Evolutionary conservation across 2,888 invertebrate species (phyloP), one percentile per base, ranked within the genome.

Genomic region (Ephialtes manifestator): DNA sequence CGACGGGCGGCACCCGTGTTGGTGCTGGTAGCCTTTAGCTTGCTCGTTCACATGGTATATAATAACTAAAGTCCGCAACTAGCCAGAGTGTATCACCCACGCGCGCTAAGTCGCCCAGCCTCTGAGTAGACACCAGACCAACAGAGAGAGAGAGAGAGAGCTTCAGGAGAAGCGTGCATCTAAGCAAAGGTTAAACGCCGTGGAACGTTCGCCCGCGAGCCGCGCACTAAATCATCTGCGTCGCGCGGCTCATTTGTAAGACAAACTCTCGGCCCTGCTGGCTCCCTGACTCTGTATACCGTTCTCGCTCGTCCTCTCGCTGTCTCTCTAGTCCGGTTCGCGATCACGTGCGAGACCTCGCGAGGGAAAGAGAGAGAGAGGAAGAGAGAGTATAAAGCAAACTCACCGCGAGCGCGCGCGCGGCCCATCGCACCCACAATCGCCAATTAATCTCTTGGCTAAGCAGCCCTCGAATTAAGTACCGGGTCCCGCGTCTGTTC

Each of bases 181-280:
- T 84, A 88, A 85, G 89, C 86, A 90, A 90, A 91, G 92, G 91
- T 91, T 90, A 90, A 87, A 90, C 89, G 89, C 88, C 71, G 76
- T 77, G 81, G 77, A 86, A 81, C 84, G 81, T 70, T 78, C 81
- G 77, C 67, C 77, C 74, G 81, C 74, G 74, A 68, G 70, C 77
- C 68, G 63, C 87, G 90, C 86, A 91, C 90, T 93, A 93, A 93
- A 93, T 93, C 93, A 93, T 92, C 89, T 87, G 90, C 92, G 93
- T 93, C 92, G 90, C 91, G 89, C 90, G 93, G 91, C 93, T 92
- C 93, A 93, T 93, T 93, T 93, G 92, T 92, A 93, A 93, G 93
- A 93, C 92, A 93, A 93, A 93, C 89, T 90, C 86, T 84, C 84
- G 86, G 85, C 90, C 85, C 87, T 87, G 80, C 88, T 86, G 80